A percentile compares a stretch with the other conserved stretches of the same genome.
These are phyloP conservation scores for Corydoras sp. DNA, from an alignment of 2,113 vertebrate species.

Conservation along the genomic window DNA sequence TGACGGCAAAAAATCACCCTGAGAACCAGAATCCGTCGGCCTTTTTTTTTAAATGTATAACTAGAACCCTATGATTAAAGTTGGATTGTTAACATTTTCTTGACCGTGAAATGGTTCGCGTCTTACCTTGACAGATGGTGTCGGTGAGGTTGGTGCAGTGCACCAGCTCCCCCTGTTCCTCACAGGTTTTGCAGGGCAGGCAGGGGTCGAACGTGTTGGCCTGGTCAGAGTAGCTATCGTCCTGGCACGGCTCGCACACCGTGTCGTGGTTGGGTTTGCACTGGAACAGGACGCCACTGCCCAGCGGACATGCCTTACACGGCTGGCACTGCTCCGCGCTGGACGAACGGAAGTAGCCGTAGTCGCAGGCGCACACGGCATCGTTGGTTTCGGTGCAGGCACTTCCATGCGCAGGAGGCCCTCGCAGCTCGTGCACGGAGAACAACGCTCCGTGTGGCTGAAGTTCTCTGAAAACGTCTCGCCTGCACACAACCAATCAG, in stretches of 20 bases:
- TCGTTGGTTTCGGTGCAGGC: conserved; percentile 90
- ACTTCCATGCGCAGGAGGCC: conserved; percentile 79
- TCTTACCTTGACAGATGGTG: conserved; percentile 75
- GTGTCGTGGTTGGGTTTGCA: conserved; percentile 77
- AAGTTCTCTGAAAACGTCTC: conserved; percentile 83
- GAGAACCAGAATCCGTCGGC: no score
- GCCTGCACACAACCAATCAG: conserved; percentile 53
- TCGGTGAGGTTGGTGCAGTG: conserved; percentile 69
- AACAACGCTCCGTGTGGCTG: conserved; percentile 81
- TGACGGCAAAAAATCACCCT: no score
- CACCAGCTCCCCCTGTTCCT: conserved; percentile 62
- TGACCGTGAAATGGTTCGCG: neutral
- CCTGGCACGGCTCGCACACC: conserved; percentile 75
- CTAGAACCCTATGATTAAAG: no score
- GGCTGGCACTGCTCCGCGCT: conserved; percentile 57
- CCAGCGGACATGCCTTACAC: conserved; percentile 76
- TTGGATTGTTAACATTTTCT: no score
- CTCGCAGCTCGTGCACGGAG: conserved; percentile 75
- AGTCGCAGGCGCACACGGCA: conserved; percentile 81
- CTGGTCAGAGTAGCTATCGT: conserved; percentile 83
- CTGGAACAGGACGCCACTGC: conserved; percentile 74
- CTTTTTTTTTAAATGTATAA: no score
- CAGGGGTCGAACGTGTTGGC: conserved; percentile 87
- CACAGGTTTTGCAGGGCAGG: conserved; percentile 85
- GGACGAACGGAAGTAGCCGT: conserved; percentile 70